Evolutionary conservation across 2,888 invertebrate species (phyloP), one percentile per base, ranked within the genome.

Genomic region (Volucella bombylans): DNA sequence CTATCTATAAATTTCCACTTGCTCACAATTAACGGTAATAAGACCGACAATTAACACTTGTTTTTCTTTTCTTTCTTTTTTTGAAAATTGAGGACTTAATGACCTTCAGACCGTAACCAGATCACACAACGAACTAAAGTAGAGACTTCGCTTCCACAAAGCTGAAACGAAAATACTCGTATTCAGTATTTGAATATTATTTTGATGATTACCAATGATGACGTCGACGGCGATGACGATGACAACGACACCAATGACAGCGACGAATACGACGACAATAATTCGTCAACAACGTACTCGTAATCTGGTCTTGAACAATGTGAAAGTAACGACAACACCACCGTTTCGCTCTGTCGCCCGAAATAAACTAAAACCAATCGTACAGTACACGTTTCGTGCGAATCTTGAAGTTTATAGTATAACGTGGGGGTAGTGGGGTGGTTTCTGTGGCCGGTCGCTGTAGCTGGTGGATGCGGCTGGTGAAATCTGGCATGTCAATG

Each of bases 361-460:
- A 80, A 76, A 74, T 69, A 83, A 83, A 83, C 83, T 83, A 50
- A 74, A 64, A 15, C 59, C 39, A 76, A 78, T 54, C 57, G 12
- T 61, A 71, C 69, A 71, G 71, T 71, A 83, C 71, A 71, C 79
- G 74, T 67, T 83, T 23, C 74, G 43, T 74, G 83, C 83, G 74
- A 83, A 80, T 74, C 59, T 79, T 83, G 79, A 83, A 83, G 82
- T 83, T 79, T 72, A 72, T 64, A 38, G 55, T 55, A 64, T 39
- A 57, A 59, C 38, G 50, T 57, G 39, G 57, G 38, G 55, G 69
- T 31, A 45, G 18, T 50, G n/a, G 41, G 52, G 41, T 52, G 47
- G 31, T 18, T 50, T 49, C 31, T 31, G 31, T 31, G 31, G 31
- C 31, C 1, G 31, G 31, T 31, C 31, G 31, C 6, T 31, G 6